Percentiles rank a stretch among this genome's conserved stretches.
phyloP scores from a whole-genome alignment of 2,113 vertebrate genomes.

The Brienomyrus brachyistius region DNA sequence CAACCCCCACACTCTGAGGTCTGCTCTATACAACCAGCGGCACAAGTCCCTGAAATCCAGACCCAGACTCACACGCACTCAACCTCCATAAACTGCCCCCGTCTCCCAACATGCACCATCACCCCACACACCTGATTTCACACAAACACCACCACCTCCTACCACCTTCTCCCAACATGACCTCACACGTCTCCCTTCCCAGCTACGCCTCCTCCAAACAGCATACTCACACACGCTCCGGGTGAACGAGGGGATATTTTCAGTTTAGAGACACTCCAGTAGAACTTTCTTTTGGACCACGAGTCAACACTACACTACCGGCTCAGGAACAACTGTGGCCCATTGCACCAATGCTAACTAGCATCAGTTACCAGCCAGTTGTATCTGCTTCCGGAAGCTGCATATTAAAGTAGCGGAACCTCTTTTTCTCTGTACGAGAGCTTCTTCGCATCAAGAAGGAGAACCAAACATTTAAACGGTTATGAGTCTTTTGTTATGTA shows the following conservation, averaged over 20 bases:
- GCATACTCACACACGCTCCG: neutral
- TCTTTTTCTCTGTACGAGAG: neutral
- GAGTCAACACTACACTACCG: neutral
- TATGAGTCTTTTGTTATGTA: neutral
- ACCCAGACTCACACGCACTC: neutral
- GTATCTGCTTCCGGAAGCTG: neutral
- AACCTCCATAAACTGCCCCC: too few species aligned
- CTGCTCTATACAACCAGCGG: neutral
- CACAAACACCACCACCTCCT: neutral
- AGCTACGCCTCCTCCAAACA: neutral
- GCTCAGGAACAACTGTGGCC: neutral
- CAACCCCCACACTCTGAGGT: neutral
- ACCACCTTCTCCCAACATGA: neutral
- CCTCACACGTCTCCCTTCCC: neutral
- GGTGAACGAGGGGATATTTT: neutral
- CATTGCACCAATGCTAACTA: neutral
- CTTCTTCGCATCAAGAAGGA: neutral
- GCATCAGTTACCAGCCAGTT: neutral
- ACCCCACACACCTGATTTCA: neutral
- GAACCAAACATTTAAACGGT: neutral
- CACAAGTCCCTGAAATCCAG: neutral
- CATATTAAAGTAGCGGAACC: neutral
- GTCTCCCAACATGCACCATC: neutral
- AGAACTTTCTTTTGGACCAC: neutral
- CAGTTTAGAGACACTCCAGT: neutral